A percentile compares a stretch with the other conserved stretches of the same genome.
Conservation (phyloP, 2,888 invertebrate genomes). For the Trichogramma evanescens region DNA sequence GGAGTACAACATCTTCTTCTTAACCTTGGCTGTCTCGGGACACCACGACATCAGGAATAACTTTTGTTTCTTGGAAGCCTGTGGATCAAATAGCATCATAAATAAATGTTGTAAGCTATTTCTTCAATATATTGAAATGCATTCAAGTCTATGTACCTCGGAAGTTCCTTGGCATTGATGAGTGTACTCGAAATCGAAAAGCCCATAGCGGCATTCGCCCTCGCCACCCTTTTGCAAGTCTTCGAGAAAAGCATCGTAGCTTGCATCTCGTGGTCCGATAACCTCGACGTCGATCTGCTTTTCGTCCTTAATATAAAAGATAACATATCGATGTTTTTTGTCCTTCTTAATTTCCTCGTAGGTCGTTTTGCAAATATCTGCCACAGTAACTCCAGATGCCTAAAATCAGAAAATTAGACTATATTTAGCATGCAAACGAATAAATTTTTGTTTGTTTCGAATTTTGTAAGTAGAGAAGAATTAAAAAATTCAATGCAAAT, state of each 20-base stretch:
- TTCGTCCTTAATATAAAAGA: conserved; percentile 93
- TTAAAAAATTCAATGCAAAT: not conserved
- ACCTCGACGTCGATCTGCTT: conserved; percentile 93
- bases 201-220: conserved; percentile 95
- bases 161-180: conserved; percentile 96
- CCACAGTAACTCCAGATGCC: conserved; percentile 96
- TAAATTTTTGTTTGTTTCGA: not conserved
- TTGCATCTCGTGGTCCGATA: conserved; percentile 81
- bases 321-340: conserved; percentile 94
- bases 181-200: conserved; percentile 97
- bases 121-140: not conserved
- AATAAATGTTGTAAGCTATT: not conserved
- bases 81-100: conserved; percentile 17
- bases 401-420: conserved; percentile 31
- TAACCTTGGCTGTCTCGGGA: conserved; percentile 92
- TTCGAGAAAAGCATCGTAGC: conserved; percentile 89
- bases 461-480: not conserved
- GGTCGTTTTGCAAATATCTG: conserved; percentile 88
- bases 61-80: conserved; percentile 93
- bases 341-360: conserved; percentile 97
- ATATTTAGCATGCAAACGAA: not conserved
- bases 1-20: conserved; percentile 73
- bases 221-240: conserved; percentile 86
- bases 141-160: conserved; percentile 51
- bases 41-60: conserved; percentile 98